Base-by-base conservation (phyloP, 2,113 vertebrate genomes). In the Artemisiospiza belli region DNA sequence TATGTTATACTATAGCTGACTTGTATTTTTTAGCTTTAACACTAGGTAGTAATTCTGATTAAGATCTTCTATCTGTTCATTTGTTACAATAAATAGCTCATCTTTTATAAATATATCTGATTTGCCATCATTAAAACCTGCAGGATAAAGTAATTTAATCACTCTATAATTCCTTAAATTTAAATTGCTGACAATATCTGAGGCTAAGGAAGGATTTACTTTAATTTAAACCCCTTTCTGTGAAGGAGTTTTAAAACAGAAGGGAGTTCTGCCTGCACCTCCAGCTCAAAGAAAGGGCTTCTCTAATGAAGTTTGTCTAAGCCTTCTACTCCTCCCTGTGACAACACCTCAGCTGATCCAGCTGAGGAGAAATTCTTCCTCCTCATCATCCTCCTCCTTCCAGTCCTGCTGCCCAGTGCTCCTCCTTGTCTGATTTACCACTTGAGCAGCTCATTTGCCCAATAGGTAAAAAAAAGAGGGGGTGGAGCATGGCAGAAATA, bases 381-480 rank as follows among this genome's bases (percentile, higher is more conserved):
- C 47, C 24, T 61, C 37, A 12, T 81, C 22, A 23, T 47, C 31
- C 19, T 84, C 39, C 41, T 57, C n/a, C 24, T 77, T 46, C 37
- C 24, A 61, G 27, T 58, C n/a, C 63, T 25, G 52, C 28, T 73
- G 44, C n/a, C 23, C 25, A 43, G 33, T 6, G 31, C 14, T 83
- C 70, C 35, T 59, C 37, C 35, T 66, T 35, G 30, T 35, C n/a
- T 58, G 27, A 66, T 46, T 2, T 39, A 25, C 7, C 41, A 44
- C 37, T 49, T 25, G 7, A 20, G 25, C 7, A 69, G 30, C 43
- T 52, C 37, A 39, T 21, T 4, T 46, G 43, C 5, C 33, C 49
- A 80, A 23, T 0, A 35, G 3, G 3, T 18, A 6, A 41, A 12
- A 13, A 11, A 44, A 30, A 47, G 4, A 7, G 2, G 0, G 2